Percentiles rank a stretch among this genome's conserved stretches.
Conservation (phyloP, 1,140 invertebrate genomes). For the Theocolax elegans region DNA sequence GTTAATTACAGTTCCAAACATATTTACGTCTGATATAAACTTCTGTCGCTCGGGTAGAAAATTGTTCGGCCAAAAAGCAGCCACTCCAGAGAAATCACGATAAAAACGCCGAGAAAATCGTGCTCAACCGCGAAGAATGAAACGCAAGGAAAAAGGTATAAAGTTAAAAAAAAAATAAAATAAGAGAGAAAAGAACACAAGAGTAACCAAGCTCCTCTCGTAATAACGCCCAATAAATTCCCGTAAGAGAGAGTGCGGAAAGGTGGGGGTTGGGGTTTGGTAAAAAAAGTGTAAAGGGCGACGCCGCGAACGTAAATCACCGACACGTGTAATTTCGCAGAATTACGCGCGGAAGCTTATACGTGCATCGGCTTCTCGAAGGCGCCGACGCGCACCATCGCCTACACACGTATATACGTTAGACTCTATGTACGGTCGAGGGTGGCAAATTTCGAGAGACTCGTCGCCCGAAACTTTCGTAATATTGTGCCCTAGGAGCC, state of each 20-base stretch:
- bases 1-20: too few relatives aligned
- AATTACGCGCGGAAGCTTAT: constrained; percentile 4
- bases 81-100: too few relatives aligned
- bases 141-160: too few relatives aligned
- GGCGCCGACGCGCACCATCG: background rate
- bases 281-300: background rate
- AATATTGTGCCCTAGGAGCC: constrained; percentile 4
- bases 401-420: background rate
- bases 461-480: constrained; percentile 10
- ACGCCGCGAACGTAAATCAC: constrained; percentile 19
- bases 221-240: constrained; percentile 22
- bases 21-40: too few relatives aligned
- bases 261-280: too few relatives aligned
- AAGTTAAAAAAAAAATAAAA: background rate
- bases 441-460: constrained; percentile 1
- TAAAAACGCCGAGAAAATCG: too few relatives aligned
- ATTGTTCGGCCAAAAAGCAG: too few relatives aligned
- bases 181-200: background rate
- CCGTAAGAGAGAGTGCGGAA: background rate
- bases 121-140: too few relatives aligned
- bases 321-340: constrained; percentile 21
- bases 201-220: background rate
- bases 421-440: background rate
- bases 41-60: too few relatives aligned
- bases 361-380: background rate